Evolutionary conservation across 2,113 vertebrate genomes (phyloP).

Genomic region (Aphelocoma coerulescens): DNA sequence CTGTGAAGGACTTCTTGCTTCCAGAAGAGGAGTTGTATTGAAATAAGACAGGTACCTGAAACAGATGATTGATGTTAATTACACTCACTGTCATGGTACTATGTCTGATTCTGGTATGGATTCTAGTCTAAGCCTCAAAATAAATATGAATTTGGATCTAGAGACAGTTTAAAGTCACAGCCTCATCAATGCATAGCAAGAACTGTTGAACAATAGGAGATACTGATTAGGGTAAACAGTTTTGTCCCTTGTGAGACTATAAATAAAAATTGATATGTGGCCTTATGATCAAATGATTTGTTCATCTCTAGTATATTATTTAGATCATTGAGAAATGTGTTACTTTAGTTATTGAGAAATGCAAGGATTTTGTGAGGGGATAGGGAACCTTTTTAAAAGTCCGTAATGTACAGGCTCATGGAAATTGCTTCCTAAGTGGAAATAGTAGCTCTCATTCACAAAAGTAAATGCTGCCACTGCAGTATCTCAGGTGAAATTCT

Average conservation of each 20-base stretch:
- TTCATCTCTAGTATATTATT: conserved; percentile 64
- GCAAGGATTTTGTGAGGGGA: background rate
- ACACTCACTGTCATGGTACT: background rate
- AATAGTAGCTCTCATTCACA: background rate
- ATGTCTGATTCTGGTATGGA: background rate
- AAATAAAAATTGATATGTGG: conserved; percentile 52
- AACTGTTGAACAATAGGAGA: background rate
- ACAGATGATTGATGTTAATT: background rate
- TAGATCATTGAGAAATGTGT: conserved; percentile 39
- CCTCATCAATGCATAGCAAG: background rate
- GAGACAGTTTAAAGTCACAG: background rate
- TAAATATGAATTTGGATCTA: background rate
- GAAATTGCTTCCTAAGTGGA: background rate
- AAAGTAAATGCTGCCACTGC: background rate
- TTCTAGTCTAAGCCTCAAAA: background rate
- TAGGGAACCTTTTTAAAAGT: background rate
- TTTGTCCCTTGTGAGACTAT: conserved; percentile 25
- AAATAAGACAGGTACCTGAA: background rate
- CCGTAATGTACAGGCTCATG: background rate
- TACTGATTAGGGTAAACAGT: background rate
- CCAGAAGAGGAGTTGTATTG: background rate
- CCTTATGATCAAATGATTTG: conserved; percentile 58
- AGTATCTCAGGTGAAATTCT: background rate
- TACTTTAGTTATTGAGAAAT: conserved; percentile 50
- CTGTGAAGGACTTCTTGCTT: background rate